A percentile compares a stretch with the other conserved stretches of the same genome.
These are phyloP conservation scores for Eupsittula cactorum DNA, from an alignment of 2,113 vertebrate species.

Conservation along the genomic window DNA sequence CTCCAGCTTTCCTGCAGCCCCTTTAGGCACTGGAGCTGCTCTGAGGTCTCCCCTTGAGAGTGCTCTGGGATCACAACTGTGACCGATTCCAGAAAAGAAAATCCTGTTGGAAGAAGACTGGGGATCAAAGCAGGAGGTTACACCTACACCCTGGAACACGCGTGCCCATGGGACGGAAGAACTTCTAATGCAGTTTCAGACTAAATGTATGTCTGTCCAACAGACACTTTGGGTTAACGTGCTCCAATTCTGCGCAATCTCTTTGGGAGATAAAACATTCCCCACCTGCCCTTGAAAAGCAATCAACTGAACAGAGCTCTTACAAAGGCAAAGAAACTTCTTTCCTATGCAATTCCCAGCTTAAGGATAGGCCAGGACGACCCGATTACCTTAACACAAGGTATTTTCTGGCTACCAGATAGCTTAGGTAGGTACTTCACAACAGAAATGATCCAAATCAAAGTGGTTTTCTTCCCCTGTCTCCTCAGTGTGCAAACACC, in stretches of 20 bases:
- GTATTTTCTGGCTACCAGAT: background rate
- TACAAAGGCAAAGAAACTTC: background rate
- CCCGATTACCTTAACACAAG: background rate
- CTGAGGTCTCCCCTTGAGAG: background rate
- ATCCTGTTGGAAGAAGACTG: background rate
- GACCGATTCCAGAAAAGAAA: background rate
- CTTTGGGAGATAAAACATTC: background rate
- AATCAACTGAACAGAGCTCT: background rate
- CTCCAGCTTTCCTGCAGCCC: background rate
- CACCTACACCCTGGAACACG: constrained; percentile 9
- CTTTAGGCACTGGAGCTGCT: background rate
- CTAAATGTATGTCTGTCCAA: background rate
- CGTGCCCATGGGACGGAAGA: background rate
- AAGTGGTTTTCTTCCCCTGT: accelerated
- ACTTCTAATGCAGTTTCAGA: background rate
- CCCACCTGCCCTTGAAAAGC: background rate
- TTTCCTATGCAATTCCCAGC: background rate
- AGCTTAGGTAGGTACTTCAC: background rate
- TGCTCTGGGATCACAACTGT: background rate
- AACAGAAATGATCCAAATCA: background rate
- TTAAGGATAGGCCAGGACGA: background rate
- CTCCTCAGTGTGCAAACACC: background rate
- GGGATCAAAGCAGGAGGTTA: constrained; percentile 36
- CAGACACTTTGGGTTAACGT: background rate
- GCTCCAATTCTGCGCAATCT: background rate